A percentile compares a stretch with the other conserved stretches of the same genome.
Evolutionary conservation across 2,888 invertebrate genomes (phyloP).

Genomic region (Autographa gamma): DNA sequence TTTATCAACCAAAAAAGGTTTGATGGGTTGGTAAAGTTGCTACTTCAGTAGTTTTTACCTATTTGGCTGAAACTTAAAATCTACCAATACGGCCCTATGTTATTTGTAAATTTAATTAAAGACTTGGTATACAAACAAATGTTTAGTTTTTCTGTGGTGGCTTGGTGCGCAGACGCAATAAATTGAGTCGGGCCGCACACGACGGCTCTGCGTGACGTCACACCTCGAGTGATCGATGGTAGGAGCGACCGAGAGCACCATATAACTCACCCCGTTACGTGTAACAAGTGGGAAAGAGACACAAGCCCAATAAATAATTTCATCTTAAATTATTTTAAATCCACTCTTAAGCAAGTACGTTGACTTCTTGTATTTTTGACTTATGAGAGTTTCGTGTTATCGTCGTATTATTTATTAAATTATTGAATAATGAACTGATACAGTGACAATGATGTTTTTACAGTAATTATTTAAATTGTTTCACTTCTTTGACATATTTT

Average conservation of each 20-base stretch:
- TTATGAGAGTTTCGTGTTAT: conserved; percentile 77
- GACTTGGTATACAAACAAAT: conserved; percentile 62
- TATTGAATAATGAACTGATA: conserved; percentile 70
- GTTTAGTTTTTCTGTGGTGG: conserved; percentile 76
- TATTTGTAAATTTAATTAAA: conserved; percentile 63
- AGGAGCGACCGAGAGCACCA: conserved; percentile 76
- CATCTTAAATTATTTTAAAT: conserved; percentile 86
- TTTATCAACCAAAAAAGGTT: conserved; percentile 22
- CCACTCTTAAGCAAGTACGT: conserved; percentile 84
- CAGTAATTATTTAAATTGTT: conserved; percentile 26
- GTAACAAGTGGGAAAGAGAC: conserved; percentile 72
- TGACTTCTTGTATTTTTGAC: conserved; percentile 86
- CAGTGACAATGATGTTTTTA: conserved; percentile 58
- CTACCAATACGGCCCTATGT: conserved; percentile 26
- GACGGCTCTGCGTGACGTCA: conserved; percentile 89
- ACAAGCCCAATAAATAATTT: conserved; percentile 81
- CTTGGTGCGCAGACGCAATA: conserved; percentile 86
- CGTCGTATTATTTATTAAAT: conserved; percentile 71
- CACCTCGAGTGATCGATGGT: conserved; percentile 87
- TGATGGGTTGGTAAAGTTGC: neutral
- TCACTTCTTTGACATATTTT: conserved; percentile 1
- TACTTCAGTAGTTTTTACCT: neutral
- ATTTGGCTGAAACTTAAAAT: neutral
- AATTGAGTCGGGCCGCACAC: conserved; percentile 87
- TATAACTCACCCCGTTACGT: conserved; percentile 61